Base-by-base conservation (phyloP, 2,797 vertebrate genomes). In the Echiichthys vipera region DNA sequence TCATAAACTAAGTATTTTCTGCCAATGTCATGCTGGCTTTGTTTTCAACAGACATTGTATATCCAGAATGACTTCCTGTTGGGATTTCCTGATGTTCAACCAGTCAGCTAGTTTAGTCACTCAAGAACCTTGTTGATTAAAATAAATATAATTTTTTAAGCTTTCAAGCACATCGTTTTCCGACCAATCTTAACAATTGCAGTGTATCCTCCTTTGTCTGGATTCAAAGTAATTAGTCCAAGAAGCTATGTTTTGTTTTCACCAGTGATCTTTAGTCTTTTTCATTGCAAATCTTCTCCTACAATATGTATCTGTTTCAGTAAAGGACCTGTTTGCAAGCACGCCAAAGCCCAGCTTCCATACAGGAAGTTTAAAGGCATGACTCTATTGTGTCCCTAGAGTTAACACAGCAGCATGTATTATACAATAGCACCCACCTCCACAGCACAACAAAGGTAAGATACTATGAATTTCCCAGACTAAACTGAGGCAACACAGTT, bases 21-120 rank as follows among this genome's bases (percentile, higher is more conserved):
- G 30, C 40, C 39, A 71, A 27, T 61, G 63, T 81, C 75, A 77
- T 49, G 47, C n/a, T 68, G 59, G 54, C 64, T 84, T 80, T 75
- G 51, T 65, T 45, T 56, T 50, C 74, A 77, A 76, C 51, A 11
- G 45, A 54, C 58, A 39, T 78, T 77, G 77, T 20, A 45, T 50
- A 56, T 2, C 5, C 49, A 50, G 34, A 78, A 22, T 46, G 7
- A n/a, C 24, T 64, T 65, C 53, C 7, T 82, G 10, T 53, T 43
- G 27, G 24, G 45, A 66, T 57, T 74, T 49, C 20, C 55, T 43
- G 30, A 39, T 18, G 24, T 65, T 37, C 30, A 42, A 57, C 57
- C 58, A 74, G 69, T 79, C 13, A 34, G n/a, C 34, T 27, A 20
- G 10, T 59, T 13, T 3, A 27, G 39, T 59, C 51, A 54, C 32